Evolutionary conservation across 2,797 vertebrate species (phyloP).

Genomic region (Cyclura pinguis): DNA sequence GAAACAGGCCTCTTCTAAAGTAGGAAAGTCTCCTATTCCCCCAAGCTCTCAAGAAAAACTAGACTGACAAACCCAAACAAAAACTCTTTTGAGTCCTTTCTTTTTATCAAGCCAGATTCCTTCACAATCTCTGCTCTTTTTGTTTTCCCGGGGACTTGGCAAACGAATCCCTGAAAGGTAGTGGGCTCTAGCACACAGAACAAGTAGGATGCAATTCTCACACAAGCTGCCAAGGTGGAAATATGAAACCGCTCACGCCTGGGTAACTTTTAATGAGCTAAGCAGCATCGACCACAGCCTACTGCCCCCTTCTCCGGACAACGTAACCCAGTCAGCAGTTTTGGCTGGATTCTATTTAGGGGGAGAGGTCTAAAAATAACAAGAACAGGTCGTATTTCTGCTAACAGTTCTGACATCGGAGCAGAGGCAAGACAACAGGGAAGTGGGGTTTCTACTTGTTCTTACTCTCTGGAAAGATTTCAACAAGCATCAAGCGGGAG

Average conservation of each 20-base stretch:
- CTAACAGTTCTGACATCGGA: background rate
- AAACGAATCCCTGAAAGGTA: background rate
- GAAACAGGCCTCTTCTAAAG: background rate
- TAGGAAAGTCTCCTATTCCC: background rate
- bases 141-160: background rate
- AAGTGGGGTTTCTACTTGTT: background rate
- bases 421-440: background rate
- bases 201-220: background rate
- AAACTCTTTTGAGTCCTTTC: background rate
- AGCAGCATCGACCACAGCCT: too few species aligned
- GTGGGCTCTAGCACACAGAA: background rate
- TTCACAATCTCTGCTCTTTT: background rate
- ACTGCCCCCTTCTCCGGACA: too few species aligned
- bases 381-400: background rate
- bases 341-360: background rate
- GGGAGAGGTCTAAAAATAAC: constrained; percentile 10
- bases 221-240: background rate
- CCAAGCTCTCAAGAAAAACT: background rate
- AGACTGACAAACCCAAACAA: background rate
- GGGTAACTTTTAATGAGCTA: background rate
- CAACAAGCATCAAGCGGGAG: background rate
- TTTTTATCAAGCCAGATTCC: background rate
- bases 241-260: background rate
- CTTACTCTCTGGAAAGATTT: background rate
- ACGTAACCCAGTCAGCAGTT: background rate